Percentiles rank a stretch among this genome's conserved stretches.
Evolutionary conservation across 2,797 vertebrate species (phyloP).

Genomic region (Phyllotis vaccarum): DNA sequence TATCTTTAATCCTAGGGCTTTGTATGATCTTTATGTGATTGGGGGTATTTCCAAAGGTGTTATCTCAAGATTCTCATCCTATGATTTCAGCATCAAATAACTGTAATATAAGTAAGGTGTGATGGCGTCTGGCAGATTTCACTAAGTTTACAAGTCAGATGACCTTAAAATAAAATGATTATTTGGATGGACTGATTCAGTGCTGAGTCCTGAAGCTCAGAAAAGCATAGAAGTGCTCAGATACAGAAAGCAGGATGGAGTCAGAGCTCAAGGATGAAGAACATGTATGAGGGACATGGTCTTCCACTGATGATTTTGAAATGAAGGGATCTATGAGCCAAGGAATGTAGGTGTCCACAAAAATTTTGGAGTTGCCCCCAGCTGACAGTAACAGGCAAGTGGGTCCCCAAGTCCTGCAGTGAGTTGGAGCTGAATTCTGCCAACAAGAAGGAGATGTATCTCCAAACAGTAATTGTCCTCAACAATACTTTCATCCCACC

Average conservation of each 20-base stretch:
- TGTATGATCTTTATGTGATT: background rate
- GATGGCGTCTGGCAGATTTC: background rate
- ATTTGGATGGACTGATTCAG: background rate
- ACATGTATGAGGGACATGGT: no score
- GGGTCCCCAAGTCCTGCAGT: background rate
- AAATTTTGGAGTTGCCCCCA: background rate
- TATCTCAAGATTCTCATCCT: background rate
- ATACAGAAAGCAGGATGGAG: background rate
- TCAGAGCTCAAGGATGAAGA: background rate
- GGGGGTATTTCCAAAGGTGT: background rate
- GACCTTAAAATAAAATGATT: background rate
- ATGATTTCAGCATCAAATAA: background rate
- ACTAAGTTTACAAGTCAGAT: background rate
- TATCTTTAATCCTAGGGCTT: constrained; percentile 3
- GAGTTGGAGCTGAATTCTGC: background rate
- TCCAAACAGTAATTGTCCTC: background rate
- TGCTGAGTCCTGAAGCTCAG: background rate
- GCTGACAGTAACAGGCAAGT: background rate
- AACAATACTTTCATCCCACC: background rate
- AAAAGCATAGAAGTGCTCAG: background rate
- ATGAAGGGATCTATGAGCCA: background rate
- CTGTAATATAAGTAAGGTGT: background rate
- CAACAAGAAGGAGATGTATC: background rate
- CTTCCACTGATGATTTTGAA: background rate
- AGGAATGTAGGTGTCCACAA: background rate